Conservation (phyloP, 2,113 vertebrate species). For the Ascaphus truei region DNA sequence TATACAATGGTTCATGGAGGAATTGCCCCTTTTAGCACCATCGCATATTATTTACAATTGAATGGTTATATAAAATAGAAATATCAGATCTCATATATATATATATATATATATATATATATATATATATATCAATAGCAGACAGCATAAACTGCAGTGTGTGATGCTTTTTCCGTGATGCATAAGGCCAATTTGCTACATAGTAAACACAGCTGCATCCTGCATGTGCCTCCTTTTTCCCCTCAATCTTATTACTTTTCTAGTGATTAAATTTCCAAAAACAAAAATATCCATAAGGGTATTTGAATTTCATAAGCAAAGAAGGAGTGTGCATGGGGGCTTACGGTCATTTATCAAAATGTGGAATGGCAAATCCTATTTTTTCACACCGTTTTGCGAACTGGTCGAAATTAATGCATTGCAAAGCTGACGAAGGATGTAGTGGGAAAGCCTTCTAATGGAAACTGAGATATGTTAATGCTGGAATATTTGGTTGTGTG, state of each 20-base stretch:
- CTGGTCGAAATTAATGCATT: not conserved
- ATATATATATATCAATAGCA: too few species aligned
- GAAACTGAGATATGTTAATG: too few species aligned
- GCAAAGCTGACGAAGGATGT: not conserved
- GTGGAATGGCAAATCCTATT: not conserved
- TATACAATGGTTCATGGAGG: too few species aligned
- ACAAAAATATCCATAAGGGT: not conserved
- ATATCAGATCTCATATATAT: too few species aligned
- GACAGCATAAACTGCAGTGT: not conserved
- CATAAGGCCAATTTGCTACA: not conserved
- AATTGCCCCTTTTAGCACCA: too few species aligned
- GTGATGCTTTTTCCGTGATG: constrained; percentile 9
- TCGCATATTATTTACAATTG: too few species aligned
- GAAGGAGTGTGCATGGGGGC: not conserved
- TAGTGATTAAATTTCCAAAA: constrained; percentile 13
- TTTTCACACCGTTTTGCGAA: not conserved
- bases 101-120: too few species aligned
- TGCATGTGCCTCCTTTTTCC: not conserved
- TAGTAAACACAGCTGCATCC: constrained; percentile 36
- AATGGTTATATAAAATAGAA: too few species aligned
- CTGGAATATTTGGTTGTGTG: too few species aligned
- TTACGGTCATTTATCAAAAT: not conserved
- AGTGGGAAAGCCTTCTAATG: not conserved
- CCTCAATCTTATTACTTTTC: constrained; percentile 2
- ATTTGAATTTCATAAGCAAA: constrained; percentile 4